Evolutionary conservation across 2,888 invertebrate species (phyloP).

Genomic region (Trisateles emortualis): DNA sequence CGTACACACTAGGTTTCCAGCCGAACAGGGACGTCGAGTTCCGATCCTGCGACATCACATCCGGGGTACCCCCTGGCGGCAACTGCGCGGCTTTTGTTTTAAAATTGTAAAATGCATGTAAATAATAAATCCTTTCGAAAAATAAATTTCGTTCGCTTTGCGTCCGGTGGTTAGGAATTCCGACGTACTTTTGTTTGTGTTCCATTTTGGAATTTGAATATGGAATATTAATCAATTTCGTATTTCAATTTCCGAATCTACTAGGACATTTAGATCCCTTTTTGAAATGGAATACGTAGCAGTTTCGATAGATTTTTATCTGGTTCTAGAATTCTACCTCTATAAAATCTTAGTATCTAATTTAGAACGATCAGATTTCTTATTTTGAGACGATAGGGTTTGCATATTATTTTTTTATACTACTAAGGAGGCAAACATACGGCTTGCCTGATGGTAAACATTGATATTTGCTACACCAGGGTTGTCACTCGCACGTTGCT

Average conservation of each 20-base stretch:
- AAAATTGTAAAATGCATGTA: slow-evolving; percentile 54
- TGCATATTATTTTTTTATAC: no score
- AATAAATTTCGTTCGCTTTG: slow-evolving; percentile 22
- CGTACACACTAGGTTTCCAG: slow-evolving; percentile 36
- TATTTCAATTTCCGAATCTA: neutral
- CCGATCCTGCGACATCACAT: slow-evolving; percentile 53
- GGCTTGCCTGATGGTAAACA: no score
- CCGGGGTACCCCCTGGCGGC: slow-evolving; percentile 40
- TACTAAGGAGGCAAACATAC: no score
- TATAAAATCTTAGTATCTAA: no score
- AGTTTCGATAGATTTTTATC: neutral
- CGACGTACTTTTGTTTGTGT: neutral
- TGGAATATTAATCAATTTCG: neutral
- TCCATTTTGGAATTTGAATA: slow-evolving; percentile 1
- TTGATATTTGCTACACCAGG: no score
- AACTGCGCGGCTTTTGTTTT: slow-evolving; percentile 43
- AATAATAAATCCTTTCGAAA: slow-evolving; percentile 50
- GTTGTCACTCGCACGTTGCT: no score
- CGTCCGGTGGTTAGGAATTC: neutral
- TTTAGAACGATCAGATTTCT: no score
- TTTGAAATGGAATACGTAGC: neutral
- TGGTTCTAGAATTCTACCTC: no score
- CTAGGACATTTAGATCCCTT: slow-evolving; percentile 2
- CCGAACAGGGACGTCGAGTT: slow-evolving; percentile 45
- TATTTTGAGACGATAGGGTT: no score